Evolutionary conservation across 2,113 vertebrate species (phyloP).

Genomic region (Mustelus asterias): DNA sequence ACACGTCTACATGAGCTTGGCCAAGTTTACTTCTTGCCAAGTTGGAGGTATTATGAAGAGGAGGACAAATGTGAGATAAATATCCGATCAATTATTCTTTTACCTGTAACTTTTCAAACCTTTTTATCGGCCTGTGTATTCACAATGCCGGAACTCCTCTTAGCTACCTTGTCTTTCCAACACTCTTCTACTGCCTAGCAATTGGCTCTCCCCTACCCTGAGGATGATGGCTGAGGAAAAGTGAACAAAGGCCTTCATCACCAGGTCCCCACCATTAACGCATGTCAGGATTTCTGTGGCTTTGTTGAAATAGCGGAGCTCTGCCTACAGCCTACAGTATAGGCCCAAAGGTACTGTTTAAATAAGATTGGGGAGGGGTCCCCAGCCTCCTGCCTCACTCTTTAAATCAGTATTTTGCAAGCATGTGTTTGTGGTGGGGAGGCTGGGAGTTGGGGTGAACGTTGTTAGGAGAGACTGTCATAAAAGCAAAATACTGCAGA

Average conservation of each 20-base stretch:
- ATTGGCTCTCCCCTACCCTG: not conserved
- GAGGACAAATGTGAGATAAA: not conserved
- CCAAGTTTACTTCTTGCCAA: no score
- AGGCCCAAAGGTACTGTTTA: not conserved
- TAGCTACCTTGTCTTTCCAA: not conserved
- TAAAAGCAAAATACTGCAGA: no score
- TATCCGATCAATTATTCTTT: not conserved
- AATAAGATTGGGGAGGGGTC: not conserved
- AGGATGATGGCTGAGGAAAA: no score
- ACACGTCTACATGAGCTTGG: no score
- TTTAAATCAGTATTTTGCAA: not conserved
- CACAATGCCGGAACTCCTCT: not conserved
- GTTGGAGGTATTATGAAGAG: not conserved
- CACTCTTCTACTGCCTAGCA: no score
- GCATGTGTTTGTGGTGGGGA: not conserved
- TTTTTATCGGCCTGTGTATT: not conserved
- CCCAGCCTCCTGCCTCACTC: not conserved
- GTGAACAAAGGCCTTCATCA: no score
- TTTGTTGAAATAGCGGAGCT: not conserved
- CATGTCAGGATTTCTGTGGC: not conserved
- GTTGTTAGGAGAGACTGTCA: no score
- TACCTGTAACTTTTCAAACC: not conserved
- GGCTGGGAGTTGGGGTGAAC: no score
- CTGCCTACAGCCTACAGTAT: not conserved
- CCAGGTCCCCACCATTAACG: not conserved